phyloP scores from a whole-genome alignment of 2,888 invertebrate species.

The Cremastobaeus sp. region DNA sequence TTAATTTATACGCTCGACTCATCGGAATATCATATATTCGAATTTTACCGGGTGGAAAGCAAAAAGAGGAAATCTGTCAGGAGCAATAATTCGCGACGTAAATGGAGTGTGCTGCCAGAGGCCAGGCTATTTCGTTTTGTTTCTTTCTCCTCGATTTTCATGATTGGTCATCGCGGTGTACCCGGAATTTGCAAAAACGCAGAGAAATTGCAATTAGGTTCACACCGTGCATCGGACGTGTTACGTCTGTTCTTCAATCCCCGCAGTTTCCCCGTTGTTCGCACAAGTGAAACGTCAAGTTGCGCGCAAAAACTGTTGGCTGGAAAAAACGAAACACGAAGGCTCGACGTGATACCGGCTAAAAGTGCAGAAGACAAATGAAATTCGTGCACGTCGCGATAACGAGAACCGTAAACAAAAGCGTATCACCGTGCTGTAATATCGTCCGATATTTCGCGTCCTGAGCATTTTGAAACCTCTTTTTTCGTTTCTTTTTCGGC shows the following conservation, averaged over 20 bases:
- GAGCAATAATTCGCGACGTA: conserved; percentile 20
- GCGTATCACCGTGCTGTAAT: conserved; percentile 40
- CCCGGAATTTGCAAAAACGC: conserved; percentile 34
- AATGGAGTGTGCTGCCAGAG: conserved; percentile 30
- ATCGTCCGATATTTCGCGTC: too few species aligned
- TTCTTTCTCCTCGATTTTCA: conserved; percentile 51
- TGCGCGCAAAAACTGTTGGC: conserved; percentile 25
- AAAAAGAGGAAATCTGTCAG: conserved; percentile 20
- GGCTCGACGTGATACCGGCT: conserved; percentile 26
- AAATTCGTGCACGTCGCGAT: conserved; percentile 41
- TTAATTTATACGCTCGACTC: too few species aligned
- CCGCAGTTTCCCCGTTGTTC: neutral
- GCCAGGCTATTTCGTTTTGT: conserved; percentile 38
- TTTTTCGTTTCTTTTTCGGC: too few species aligned
- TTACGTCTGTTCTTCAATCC: conserved; percentile 25
- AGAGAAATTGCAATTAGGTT: conserved; percentile 39
- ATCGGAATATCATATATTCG: conserved; percentile 10
- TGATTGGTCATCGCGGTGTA: conserved; percentile 54
- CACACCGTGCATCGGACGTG: conserved; percentile 19
- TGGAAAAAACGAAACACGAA: conserved; percentile 8
- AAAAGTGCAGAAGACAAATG: conserved; percentile 46
- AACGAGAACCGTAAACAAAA: conserved; percentile 51
- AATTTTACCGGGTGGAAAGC: conserved; percentile 1
- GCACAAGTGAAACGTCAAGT: conserved; percentile 34
- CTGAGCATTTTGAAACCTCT: too few species aligned